Conservation (phyloP, 2,888 invertebrate species). For the Trichogramma dendrolimi region DNA sequence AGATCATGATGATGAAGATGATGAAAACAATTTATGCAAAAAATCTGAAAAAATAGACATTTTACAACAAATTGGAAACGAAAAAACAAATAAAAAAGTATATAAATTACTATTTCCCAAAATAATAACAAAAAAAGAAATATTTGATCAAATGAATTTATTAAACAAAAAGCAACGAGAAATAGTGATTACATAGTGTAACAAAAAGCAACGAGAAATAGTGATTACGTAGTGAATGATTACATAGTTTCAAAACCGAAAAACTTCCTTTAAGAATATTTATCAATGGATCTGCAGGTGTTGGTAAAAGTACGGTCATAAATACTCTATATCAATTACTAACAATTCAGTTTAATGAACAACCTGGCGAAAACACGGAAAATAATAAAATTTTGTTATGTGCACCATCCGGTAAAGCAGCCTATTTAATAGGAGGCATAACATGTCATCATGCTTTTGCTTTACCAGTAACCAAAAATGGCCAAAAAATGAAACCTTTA, state of each 20-base stretch:
- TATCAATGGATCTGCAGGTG: constrained; percentile 37
- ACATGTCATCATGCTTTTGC: constrained; percentile 37
- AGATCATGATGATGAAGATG: constrained; percentile 13
- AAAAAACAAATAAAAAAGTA: constrained; percentile 12
- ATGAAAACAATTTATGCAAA: constrained; percentile 18
- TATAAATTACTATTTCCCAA: constrained; percentile 9
- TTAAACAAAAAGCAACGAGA: constrained; percentile 27
- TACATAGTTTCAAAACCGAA: constrained; percentile 24
- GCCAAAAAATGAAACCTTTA: constrained; percentile 17
- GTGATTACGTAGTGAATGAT: constrained; percentile 29
- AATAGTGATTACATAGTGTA: too few species aligned
- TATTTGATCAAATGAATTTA: constrained; percentile 17
- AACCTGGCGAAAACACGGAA: constrained; percentile 24
- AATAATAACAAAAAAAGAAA: constrained; percentile 13
- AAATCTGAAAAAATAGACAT: constrained; percentile 20
- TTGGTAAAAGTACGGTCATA: constrained; percentile 38
- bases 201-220: constrained; percentile 26
- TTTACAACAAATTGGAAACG: constrained; percentile 16
- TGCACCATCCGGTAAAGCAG: constrained; percentile 36
- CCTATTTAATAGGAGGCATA: constrained; percentile 33
- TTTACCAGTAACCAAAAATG: constrained; percentile 23
- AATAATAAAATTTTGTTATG: constrained; percentile 30
- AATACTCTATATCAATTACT: constrained; percentile 34
- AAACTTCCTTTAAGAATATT: constrained; percentile 31
- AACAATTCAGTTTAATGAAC: constrained; percentile 25